Percentiles rank a stretch among this genome's conserved stretches.
Evolutionary conservation across 2,113 vertebrate species (phyloP).

Genomic region (Nannobrachium achirus): DNA sequence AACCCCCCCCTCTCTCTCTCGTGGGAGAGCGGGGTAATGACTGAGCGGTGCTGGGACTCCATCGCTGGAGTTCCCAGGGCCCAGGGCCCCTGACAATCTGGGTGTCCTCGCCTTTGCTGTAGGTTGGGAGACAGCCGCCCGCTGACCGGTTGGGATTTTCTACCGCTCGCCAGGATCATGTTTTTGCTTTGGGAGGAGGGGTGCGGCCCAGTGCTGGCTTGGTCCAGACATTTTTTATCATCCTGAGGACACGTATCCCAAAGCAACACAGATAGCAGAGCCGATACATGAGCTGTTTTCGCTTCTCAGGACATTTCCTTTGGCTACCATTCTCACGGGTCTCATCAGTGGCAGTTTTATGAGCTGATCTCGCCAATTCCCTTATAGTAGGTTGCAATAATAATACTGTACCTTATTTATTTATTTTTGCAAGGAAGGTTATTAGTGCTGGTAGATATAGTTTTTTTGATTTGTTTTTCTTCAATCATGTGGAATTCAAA

Average conservation of each 20-base stretch:
- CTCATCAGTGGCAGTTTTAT: conserved; percentile 1
- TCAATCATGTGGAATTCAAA: no score
- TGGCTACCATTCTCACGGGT: not conserved
- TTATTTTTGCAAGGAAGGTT: no score
- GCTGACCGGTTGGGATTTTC: conserved; percentile 25
- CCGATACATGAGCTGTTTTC: conserved; percentile 9
- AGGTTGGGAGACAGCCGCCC: conserved; percentile 44
- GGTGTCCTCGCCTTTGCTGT: conserved; percentile 55
- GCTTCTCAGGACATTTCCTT: conserved; percentile 10
- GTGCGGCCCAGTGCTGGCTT: not conserved
- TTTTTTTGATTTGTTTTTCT: no score
- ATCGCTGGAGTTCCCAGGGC: conserved; percentile 62
- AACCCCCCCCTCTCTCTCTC: no score
- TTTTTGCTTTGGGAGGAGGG: conserved; percentile 24
- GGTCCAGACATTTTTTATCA: conserved; percentile 21
- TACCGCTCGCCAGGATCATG: conserved; percentile 9
- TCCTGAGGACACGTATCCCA: conserved; percentile 15
- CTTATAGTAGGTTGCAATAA: no score
- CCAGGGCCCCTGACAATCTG: conserved; percentile 38
- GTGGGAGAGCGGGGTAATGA: conserved; percentile 64
- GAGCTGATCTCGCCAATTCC: not conserved
- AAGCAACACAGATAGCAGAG: not conserved
- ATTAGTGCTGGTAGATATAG: no score
- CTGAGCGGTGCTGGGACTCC: conserved; percentile 42
- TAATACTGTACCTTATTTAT: no score